phyloP scores from a whole-genome alignment of 2,797 vertebrate genomes.

The Acomys russatus region DNA sequence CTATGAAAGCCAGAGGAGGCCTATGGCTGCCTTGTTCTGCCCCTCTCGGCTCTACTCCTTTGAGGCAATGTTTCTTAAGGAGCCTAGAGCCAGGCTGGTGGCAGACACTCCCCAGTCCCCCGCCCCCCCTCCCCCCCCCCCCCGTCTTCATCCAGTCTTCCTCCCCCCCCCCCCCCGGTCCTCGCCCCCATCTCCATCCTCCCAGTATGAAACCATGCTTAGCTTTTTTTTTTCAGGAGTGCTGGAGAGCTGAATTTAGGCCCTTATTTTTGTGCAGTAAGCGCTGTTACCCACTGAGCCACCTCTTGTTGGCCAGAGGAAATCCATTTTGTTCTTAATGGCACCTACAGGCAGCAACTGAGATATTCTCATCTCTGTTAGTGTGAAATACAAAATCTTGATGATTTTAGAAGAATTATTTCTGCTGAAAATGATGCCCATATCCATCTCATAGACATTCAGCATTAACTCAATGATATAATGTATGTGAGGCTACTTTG shows the following conservation, averaged over 20 bases:
- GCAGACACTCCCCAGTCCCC: background rate
- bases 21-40: background rate
- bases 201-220: background rate
- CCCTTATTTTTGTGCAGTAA: background rate
- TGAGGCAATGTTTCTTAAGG: background rate
- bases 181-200: too few relatives aligned
- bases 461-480: background rate
- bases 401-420: constrained; percentile 37
- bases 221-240: background rate
- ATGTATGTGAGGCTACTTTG: constrained; percentile 12
- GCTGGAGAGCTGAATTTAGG: background rate
- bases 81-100: background rate
- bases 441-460: background rate
- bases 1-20: background rate
- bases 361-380: background rate
- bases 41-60: background rate
- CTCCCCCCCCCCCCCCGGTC: too few relatives aligned
- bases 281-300: background rate
- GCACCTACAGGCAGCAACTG: background rate
- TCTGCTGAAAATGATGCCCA: background rate
- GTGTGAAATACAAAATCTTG: background rate
- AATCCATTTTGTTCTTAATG: background rate
- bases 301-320: background rate
- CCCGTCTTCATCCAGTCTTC: too few relatives aligned
- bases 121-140: too few relatives aligned